phyloP scores from a whole-genome alignment of 2,888 invertebrate species.

The Tiphia femorata region DNA sequence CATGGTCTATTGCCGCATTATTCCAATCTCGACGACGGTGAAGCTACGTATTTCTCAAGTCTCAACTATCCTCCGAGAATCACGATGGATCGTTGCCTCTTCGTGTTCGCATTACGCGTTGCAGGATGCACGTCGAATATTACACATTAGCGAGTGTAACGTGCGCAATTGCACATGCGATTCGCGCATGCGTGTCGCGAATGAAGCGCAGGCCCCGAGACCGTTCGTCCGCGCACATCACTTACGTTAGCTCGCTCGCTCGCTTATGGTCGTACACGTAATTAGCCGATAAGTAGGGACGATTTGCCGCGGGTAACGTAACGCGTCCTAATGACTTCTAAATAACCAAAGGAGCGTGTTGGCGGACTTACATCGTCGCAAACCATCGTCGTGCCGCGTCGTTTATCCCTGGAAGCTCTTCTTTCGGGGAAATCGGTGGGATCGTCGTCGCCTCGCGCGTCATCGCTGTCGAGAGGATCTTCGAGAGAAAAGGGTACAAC shows the following conservation, averaged over 20 bases:
- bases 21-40: too few species aligned
- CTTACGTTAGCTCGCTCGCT: constrained; percentile 18
- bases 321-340: constrained; percentile 54
- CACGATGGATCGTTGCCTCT: not conserved
- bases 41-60: too few species aligned
- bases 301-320: constrained; percentile 46
- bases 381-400: too few species aligned
- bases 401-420: too few species aligned
- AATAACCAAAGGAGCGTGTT: constrained; percentile 32
- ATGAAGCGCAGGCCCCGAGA: constrained; percentile 25
- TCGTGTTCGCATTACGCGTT: not conserved
- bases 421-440: too few species aligned
- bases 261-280: constrained; percentile 36
- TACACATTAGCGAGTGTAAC: too few species aligned
- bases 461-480: too few species aligned
- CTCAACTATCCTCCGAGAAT: too few species aligned
- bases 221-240: not conserved
- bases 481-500: not conserved
- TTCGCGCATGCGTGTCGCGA: not conserved
- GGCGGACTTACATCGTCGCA: too few species aligned
- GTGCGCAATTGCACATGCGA: constrained; percentile 11
- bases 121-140: not conserved
- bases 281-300: constrained; percentile 58
- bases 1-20: too few species aligned
- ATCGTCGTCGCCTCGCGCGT: too few species aligned